Evolutionary conservation across 2,888 invertebrate species (phyloP).

Genomic region (Girardia tigrina): DNA sequence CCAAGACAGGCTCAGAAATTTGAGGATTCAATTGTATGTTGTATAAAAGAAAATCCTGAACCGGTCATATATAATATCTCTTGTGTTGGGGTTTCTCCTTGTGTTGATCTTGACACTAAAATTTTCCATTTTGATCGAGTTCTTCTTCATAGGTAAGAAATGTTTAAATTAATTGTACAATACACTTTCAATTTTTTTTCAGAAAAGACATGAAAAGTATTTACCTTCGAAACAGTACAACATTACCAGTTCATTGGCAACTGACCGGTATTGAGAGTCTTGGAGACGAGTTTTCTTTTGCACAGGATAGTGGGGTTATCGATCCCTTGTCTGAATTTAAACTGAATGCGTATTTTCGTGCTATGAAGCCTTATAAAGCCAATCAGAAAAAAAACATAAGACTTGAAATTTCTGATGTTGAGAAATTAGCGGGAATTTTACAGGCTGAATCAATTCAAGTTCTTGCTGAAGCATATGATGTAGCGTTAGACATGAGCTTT

Average conservation of each 20-base stretch:
- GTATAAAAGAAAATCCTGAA: constrained; percentile 50
- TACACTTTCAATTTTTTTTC: constrained; percentile 32
- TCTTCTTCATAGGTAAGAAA: constrained; percentile 48
- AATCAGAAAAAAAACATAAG: constrained; percentile 43
- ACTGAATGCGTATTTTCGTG: constrained; percentile 49
- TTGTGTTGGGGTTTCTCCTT: constrained; percentile 48
- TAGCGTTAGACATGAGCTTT: constrained; percentile 51
- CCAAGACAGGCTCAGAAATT: constrained; percentile 46
- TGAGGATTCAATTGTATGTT: constrained; percentile 49
- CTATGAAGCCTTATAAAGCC: constrained; percentile 44
- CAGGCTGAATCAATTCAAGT: constrained; percentile 39
- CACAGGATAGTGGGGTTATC: constrained; percentile 48
- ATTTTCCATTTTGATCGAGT: constrained; percentile 50
- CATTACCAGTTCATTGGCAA: constrained; percentile 50
- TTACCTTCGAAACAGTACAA: constrained; percentile 47
- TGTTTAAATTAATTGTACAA: background rate
- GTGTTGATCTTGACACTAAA: constrained; percentile 49
- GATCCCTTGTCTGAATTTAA: constrained; percentile 47
- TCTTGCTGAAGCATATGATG: constrained; percentile 50
- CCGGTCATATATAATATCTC: constrained; percentile 48
- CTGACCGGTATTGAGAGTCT: constrained; percentile 48
- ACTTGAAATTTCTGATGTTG: constrained; percentile 48
- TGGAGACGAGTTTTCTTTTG: constrained; percentile 51
- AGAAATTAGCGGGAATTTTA: constrained; percentile 46
- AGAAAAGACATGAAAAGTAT: constrained; percentile 51